Evolutionary conservation across 2,113 vertebrate species (phyloP), one percentile per base, ranked within the genome.

Genomic region (Chascanopsetta lugubris): DNA sequence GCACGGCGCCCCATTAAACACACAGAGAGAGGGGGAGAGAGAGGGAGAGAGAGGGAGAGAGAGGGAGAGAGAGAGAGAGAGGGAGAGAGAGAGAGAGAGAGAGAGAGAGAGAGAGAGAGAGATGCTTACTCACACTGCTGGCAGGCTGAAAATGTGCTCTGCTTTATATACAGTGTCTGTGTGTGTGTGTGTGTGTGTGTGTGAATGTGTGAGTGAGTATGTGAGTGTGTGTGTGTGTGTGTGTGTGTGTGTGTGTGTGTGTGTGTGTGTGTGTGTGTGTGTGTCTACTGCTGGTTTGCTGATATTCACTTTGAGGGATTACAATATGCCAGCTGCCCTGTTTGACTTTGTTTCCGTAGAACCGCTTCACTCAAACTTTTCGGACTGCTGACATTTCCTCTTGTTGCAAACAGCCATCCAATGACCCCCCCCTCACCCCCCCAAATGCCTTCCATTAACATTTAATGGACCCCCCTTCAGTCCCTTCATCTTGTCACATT

Each of bases 401-500:
- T 72, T 67, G 53, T 63, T 48, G 53, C 69, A 82, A 80, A 9
- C 2, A 42, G 79, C 67, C 46, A 75, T n/a, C n/a, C 49, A 63
- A 36, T 20, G 26, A 57, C 57, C 62, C 56, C 74, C 63, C 73
- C 73, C 34, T 13, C 34, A 15, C 77, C 48, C 57, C 61, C 55
- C 17, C 32, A 51, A 56, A 38, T 6, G 71, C 26, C 57, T 18
- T n/a, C 58, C 54, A 86, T 86, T 86, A 87, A 77, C 72, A 77
- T 83, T 85, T 86, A 86, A 86, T 86, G 68, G 72, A 68, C 27
- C 64, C 55, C n/a, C 73, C 53, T 83, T 74, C 56, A 58, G 62
- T 82, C 74, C 51, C 72, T 77, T 72, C 75, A 75, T 76, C 75
- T 80, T 72, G 65, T 77, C 80, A 86, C 82, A 82, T 73, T 79